These are phyloP conservation scores for Cavia aperea DNA, from an alignment of 2,113 vertebrate genomes.

Conservation along the genomic window DNA sequence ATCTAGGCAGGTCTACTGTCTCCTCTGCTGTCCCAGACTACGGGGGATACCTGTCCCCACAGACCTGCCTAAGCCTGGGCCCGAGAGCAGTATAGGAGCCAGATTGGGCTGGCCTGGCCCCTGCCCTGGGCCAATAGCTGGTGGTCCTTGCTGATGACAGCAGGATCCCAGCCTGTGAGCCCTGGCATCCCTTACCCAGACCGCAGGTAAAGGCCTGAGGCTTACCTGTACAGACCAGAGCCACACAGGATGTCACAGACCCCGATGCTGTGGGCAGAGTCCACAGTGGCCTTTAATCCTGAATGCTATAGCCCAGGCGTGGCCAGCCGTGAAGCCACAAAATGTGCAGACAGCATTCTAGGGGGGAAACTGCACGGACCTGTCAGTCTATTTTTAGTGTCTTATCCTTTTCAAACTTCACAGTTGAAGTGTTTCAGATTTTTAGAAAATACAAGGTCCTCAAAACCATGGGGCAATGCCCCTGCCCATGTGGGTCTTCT, in stretches of 20 bases:
- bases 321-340: background rate
- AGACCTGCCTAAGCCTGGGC: background rate
- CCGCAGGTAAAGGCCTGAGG: accelerated
- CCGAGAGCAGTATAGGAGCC: background rate
- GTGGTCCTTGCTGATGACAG: accelerated
- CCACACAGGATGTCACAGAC: accelerated
- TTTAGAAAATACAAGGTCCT: background rate
- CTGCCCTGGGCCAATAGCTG: background rate
- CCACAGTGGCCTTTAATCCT: accelerated
- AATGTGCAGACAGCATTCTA: accelerated
- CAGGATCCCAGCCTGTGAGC: background rate
- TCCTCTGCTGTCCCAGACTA: background rate
- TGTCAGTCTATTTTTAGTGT: accelerated
- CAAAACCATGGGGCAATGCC: background rate
- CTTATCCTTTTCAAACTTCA: background rate
- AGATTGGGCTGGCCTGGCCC: no score
- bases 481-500: background rate
- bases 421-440: background rate
- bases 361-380: accelerated
- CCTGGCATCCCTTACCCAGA: accelerated
- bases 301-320: background rate
- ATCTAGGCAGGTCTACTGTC: no score
- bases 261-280: background rate
- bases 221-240: background rate
- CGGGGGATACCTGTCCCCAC: background rate